phyloP scores from a whole-genome alignment of 64 coral and sea anemone genomes.

The Dendrophyllia cribrosa region DNA sequence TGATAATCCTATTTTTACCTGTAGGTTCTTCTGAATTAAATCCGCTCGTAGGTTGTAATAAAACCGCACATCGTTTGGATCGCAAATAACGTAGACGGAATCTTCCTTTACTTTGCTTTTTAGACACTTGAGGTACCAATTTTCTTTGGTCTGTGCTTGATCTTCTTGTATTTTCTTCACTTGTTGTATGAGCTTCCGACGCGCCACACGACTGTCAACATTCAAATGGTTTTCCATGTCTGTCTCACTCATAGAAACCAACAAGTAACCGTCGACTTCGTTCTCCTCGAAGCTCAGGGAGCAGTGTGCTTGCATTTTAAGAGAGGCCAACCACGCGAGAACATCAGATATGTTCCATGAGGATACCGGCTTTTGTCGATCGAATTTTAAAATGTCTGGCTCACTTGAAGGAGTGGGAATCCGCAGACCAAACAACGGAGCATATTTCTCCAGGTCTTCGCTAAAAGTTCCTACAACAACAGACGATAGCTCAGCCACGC shows the following conservation, averaged over 20 bases:
- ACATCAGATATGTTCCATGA: slow-evolving; percentile 85
- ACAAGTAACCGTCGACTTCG: slow-evolving; percentile 89
- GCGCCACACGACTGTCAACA: slow-evolving; percentile 85
- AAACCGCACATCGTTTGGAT: slow-evolving; percentile 74
- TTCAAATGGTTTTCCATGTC: slow-evolving; percentile 75
- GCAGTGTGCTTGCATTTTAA: slow-evolving; percentile 91
- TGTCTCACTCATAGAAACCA: slow-evolving; percentile 65
- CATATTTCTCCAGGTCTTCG: slow-evolving; percentile 84
- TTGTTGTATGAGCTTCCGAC: slow-evolving; percentile 79
- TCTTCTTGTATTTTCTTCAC: slow-evolving; percentile 72
- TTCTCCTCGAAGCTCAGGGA: slow-evolving; percentile 92
- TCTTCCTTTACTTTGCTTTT: slow-evolving; percentile 81
- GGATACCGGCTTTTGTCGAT: slow-evolving; percentile 62
- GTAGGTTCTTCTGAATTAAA: slow-evolving; percentile 68
- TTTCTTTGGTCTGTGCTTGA: slow-evolving; percentile 55
- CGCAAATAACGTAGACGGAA: slow-evolving; percentile 85
- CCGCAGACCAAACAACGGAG: slow-evolving; percentile 73
- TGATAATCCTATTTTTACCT: slow-evolving; percentile 43
- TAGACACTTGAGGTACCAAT: slow-evolving; percentile 80
- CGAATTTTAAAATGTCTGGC: slow-evolving; percentile 54
- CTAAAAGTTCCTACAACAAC: slow-evolving; percentile 79
- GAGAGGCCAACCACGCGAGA: slow-evolving; percentile 83
- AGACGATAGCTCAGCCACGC: slow-evolving; percentile 89
- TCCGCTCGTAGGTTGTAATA: slow-evolving; percentile 63
- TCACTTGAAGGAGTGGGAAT: slow-evolving; percentile 54